These are phyloP conservation scores for Maconellicoccus hirsutus DNA, from an alignment of 1,140 invertebrate species.

Conservation along the genomic window DNA sequence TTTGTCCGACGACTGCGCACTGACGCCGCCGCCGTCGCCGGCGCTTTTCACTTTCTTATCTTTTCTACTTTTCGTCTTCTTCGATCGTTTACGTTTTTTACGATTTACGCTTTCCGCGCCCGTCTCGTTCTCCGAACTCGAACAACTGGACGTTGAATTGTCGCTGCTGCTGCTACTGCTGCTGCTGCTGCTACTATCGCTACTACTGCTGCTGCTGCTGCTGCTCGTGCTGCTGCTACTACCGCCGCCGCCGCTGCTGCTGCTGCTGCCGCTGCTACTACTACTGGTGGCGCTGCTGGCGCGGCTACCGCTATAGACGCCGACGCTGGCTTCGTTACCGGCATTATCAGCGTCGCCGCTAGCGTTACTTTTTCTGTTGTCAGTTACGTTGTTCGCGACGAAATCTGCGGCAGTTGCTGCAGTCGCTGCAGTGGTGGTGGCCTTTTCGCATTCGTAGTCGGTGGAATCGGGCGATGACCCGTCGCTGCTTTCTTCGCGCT, in stretches of 20 bases:
- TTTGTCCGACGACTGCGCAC: not conserved
- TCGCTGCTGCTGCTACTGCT: not conserved
- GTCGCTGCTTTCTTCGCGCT: not conserved
- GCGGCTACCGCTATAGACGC: too few relatives aligned
- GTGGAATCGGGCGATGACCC: not conserved
- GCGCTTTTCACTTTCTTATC: too few relatives aligned
- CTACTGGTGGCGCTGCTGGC: too few relatives aligned
- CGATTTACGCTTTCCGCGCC: not conserved
- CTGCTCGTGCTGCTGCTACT: too few relatives aligned
- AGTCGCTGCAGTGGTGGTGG: too few relatives aligned
- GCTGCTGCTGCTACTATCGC: not conserved
- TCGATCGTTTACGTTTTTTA: conserved; percentile 13
- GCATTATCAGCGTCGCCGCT: too few relatives aligned
- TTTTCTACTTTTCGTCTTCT: not conserved
- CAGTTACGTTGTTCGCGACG: too few relatives aligned
- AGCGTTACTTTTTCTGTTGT: too few relatives aligned
- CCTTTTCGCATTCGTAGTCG: not conserved
- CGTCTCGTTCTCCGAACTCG: not conserved
- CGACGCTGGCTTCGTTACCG: too few relatives aligned
- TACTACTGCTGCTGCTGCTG: not conserved
- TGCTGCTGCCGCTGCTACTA: not conserved
- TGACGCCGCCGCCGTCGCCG: too few relatives aligned
- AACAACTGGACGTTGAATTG: not conserved
- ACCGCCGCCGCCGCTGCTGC: not conserved
- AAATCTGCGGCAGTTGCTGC: too few relatives aligned